Evolutionary conservation across 2,797 vertebrate genomes (phyloP).

Genomic region (Apogon talboti): DNA sequence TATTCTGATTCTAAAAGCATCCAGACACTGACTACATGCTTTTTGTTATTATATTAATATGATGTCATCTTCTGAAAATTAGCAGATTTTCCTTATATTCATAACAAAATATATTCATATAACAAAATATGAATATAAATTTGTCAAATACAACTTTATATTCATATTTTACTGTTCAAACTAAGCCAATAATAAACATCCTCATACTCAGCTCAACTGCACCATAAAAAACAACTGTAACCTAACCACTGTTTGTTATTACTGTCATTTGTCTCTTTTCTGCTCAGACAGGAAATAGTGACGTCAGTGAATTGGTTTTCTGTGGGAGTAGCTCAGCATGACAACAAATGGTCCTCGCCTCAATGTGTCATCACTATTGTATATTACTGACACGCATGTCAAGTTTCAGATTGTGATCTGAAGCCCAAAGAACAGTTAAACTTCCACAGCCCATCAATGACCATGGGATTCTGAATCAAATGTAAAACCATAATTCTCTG

Average conservation of each 20-base stretch:
- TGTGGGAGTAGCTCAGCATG: conserved; percentile 41
- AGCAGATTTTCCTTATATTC: too few species aligned
- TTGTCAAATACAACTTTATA: not conserved
- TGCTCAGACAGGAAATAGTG: conserved; percentile 72
- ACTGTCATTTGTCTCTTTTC: conserved; percentile 24
- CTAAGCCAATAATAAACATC: not conserved
- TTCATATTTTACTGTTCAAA: not conserved
- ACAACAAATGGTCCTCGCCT: conserved; percentile 62
- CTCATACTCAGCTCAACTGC: too few species aligned
- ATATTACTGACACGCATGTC: not conserved
- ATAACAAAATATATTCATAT: too few species aligned
- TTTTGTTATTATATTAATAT: too few species aligned
- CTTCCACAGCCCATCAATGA: not conserved
- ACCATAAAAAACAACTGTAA: conserved; percentile 28
- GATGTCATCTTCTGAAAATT: too few species aligned
- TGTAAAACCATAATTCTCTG: not conserved
- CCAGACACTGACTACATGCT: not conserved
- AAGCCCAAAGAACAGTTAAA: not conserved
- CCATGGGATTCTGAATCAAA: fast-evolving
- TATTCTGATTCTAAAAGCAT: not conserved
- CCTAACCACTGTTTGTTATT: conserved; percentile 18
- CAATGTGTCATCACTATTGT: not conserved
- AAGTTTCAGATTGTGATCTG: not conserved
- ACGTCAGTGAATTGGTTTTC: conserved; percentile 47
- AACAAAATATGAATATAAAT: too few species aligned